phyloP scores from a whole-genome alignment of 2,113 vertebrate species.

The Datnioides undecimradiatus region DNA sequence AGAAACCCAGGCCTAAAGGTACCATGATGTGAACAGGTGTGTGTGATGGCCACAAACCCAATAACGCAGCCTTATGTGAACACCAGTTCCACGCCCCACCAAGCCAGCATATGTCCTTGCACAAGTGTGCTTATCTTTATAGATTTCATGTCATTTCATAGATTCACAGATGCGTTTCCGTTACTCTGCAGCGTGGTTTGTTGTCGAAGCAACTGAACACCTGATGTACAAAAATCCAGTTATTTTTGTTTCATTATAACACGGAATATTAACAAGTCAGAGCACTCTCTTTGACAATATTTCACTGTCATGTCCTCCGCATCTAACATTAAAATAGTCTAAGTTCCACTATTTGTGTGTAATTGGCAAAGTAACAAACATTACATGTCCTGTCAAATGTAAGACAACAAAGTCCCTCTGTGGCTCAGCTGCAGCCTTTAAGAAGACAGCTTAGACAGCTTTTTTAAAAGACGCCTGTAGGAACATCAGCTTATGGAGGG shows the following conservation, averaged over 20 bases:
- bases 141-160: background rate
- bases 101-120: background rate
- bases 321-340: slow-evolving; percentile 23
- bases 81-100: background rate
- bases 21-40: background rate
- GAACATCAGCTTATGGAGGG: slow-evolving; percentile 59
- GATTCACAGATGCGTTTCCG: background rate
- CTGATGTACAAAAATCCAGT: no score
- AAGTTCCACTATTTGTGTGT: slow-evolving; percentile 3
- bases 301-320: background rate
- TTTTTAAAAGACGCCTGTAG: slow-evolving; percentile 60
- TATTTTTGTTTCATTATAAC: background rate
- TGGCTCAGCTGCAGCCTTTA: slow-evolving; percentile 49
- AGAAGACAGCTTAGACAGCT: slow-evolving; percentile 63
- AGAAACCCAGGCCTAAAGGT: background rate
- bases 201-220: background rate
- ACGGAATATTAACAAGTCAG: background rate
- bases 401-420: slow-evolving; percentile 52
- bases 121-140: background rate
- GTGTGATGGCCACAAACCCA: no score
- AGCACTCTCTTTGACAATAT: background rate
- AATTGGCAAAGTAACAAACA: slow-evolving; percentile 55
- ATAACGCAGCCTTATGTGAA: background rate
- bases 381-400: slow-evolving; percentile 48
- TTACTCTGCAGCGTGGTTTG: background rate